phyloP scores from a whole-genome alignment of 2,113 vertebrate species.

The Eidolon helvum region DNA sequence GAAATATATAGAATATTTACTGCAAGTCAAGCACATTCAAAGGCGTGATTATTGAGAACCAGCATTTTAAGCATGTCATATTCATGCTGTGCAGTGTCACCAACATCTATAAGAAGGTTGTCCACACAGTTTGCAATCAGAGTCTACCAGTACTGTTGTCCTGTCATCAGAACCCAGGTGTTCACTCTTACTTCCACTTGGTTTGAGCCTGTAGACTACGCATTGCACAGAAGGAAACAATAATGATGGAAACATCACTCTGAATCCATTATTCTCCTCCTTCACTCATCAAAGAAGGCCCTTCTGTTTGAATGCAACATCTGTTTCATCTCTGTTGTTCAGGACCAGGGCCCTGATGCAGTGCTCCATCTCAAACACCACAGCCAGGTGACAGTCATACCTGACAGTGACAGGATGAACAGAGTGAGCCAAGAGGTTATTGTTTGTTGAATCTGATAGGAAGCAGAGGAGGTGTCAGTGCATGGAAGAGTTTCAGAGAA shows the following conservation, averaged over 20 bases:
- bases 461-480: background rate
- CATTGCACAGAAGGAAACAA: background rate
- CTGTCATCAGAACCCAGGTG: background rate
- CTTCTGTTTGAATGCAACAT: slow-evolving; percentile 43
- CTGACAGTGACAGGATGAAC: background rate
- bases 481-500: background rate
- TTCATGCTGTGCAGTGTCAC: rapidly evolving
- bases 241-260: background rate
- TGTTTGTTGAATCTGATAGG: slow-evolving; percentile 53
- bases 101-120: background rate
- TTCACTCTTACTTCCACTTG: background rate
- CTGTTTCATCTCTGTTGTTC: slow-evolving; percentile 42
- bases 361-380: background rate
- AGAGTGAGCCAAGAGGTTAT: slow-evolving; percentile 28
- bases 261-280: slow-evolving; percentile 31
- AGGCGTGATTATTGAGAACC: background rate
- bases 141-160: background rate
- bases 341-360: background rate
- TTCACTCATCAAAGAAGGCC: background rate
- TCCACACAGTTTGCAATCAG: background rate
- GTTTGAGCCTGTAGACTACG: background rate
- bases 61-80: background rate
- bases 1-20: background rate
- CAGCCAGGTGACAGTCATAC: slow-evolving; percentile 56
- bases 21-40: background rate